Evolutionary conservation across 2,888 invertebrate species (phyloP).

Genomic region (Melanchra persicariae): DNA sequence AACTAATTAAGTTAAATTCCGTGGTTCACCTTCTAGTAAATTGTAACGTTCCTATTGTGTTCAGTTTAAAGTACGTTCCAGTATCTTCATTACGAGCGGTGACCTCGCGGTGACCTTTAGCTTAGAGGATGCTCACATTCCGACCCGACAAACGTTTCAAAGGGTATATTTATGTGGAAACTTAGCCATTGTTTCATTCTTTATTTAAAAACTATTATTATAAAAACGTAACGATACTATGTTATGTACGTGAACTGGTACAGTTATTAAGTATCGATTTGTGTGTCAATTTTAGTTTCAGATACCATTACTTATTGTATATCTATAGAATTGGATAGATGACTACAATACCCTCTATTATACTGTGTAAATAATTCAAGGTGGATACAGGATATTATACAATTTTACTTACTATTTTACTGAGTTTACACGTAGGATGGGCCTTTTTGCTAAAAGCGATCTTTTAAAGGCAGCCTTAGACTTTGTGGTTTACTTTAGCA

Average conservation of each 20-base stretch:
- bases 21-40: constrained; percentile 79
- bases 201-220: constrained; percentile 62
- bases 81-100: constrained; percentile 72
- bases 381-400: neutral
- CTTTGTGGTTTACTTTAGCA: neutral
- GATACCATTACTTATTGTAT: neutral
- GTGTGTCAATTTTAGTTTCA: neutral
- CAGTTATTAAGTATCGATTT: constrained; percentile 36
- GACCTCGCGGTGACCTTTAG: constrained; percentile 86
- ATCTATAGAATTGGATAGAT: neutral
- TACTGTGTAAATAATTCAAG: neutral
- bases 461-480: neutral
- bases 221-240: constrained; percentile 39
- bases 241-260: constrained; percentile 2
- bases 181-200: constrained; percentile 75
- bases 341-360: neutral
- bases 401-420: neutral
- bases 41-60: constrained; percentile 78
- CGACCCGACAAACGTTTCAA: constrained; percentile 79
- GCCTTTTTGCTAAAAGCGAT: no score
- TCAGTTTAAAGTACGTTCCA: constrained; percentile 70
- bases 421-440: neutral
- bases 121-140: constrained; percentile 87
- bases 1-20: constrained; percentile 62
- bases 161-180: constrained; percentile 78